Evolutionary conservation across 2,113 vertebrate species (phyloP), one percentile per base, ranked within the genome.

Genomic region (Dunckerocampus dactyliophorus): DNA sequence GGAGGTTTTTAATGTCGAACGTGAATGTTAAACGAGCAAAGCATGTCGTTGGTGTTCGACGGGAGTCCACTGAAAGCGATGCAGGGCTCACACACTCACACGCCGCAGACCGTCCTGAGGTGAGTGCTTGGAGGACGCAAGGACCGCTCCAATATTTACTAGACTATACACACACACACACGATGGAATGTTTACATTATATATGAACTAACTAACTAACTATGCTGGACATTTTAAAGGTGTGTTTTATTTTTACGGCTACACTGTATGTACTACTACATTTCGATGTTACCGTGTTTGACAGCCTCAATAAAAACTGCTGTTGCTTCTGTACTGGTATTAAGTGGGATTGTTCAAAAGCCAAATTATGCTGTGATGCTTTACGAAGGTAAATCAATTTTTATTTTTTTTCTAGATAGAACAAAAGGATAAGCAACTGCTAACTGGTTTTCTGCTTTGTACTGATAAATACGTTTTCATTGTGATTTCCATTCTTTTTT

Each of bases 11-110:
- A 6, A 88, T 87, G 83, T 37, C 39, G 80, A 55, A 64, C 42
- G 66, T 63, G n/a, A 0, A 75, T 67, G 74, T 56, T 74, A 45
- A 67, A 77, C 48, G 68, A 82, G 21, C 75, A 54, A 87, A 74
- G 64, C 28, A 91, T 91, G 90, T 89, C 88, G 65, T 85, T 87
- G 74, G 81, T 88, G 67, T 90, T 90, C 79, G 88, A 91, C 68
- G 89, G 88, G 62, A 88, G 73, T 62, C 73, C 81, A 39, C 67
- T 88, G 73, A 85, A 88, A 75, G 84, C 84, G 83, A 88, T 91
- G 83, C 90, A 87, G 89, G 86, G 83, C 74, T 79, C 89, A 34
- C 91, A 88, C 72, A 77, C 60, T 75, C 82, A 75, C 75, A 75
- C 87, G 24, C 53, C 68, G 67, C 87, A 87, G 59, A 82, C 70